Base-by-base conservation (phyloP, 2,113 vertebrate genomes). In the Heptranchias perlo region DNA sequence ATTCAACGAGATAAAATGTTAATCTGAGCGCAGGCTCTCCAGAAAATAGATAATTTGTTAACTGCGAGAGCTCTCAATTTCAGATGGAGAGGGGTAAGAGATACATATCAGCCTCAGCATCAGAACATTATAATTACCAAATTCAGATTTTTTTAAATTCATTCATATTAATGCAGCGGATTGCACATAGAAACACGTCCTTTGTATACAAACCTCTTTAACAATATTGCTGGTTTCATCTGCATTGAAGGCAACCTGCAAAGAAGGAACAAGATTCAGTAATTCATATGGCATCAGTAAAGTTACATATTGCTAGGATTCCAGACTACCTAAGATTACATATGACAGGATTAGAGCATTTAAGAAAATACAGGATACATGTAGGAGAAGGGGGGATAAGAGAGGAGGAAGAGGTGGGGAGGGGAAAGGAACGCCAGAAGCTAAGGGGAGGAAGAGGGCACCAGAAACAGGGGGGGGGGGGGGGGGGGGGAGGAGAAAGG, bases 171-270 rank as follows among this genome's bases (percentile, higher is more conserved):
- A 73, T 49, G 25, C 76, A 82, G n/a, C 82, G 21, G 16, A 5
- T 58, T 82, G 18, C 35, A 52, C 16, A 78, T 39, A 21, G 11
- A 69, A 95, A 69, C 2, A 95, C 23, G 44, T 18, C 11, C 58
- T 58, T 49, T 6, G 2, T 31, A 39, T 49, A 89, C 96, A 21
- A 73, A 96, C 96, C 44, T 96, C 96, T 92, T 96, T 96, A 67
- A 96, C 52, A 73, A 96, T 49, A 93, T 95, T 96, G 89, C 91
- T 96, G 44, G 91, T 39, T 76, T 96, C 96, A 76, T 96, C 96
- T 58, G 65, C 65, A 39, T 67, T 92, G 67, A 96, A 96, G 21
- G 65, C 64, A 96, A 52, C n/a, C 96, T 96, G 87, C 3, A 61
- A 96, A 35, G 21, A 78, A 86, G n/a, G 14, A 64, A 86, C 47